Evolutionary conservation across 1,140 invertebrate genomes (phyloP), one percentile per base, ranked within the genome.

Genomic region (Hylaeus anthracinus): DNA sequence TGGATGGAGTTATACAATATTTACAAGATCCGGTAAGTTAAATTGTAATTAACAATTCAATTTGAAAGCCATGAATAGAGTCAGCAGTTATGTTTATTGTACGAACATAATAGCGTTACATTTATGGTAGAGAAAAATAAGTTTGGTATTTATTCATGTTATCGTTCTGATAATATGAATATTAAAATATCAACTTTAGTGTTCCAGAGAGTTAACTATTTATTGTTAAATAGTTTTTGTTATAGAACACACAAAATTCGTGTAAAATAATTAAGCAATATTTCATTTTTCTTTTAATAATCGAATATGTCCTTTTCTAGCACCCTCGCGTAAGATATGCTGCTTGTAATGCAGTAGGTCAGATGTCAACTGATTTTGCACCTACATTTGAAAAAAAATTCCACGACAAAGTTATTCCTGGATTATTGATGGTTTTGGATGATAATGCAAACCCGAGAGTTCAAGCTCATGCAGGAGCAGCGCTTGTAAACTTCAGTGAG

Each of bases 321-420:
- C 98, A 99, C 94, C 98, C 98, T 14, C 94, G 98, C 82, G 98
- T 99, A 0, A 95, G 98, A 63, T 99, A 99, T 90, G 99, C 99
- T 45, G 98, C 98, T 65, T 99, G 99, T 91, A 99, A 99, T 94
- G 98, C 98, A n/a, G 95, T 99, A 58, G 99, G 99, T 15, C 99
- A 99, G 94, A 99, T 99, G 98, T 98, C 98, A 1, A 98, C 98
- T 14, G 99, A 99, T 93, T 99, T 99, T 95, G 98, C 98, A 5
- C 98, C 98, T 5, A 94, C 95, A 9, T 99, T 99, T 89, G 98
- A 99, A 92, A 99, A 99, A 94, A 99, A 99, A 94, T 99, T 99
- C 93, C 99, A 99, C 90, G 96, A 96, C 73, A 97, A 97, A 94
- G 97, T 99, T 67, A 96, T 99, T 55, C 98, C 98, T 58, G 98